A percentile compares a stretch with the other conserved stretches of the same genome.
Conservation (phyloP, 1,140 invertebrate genomes). For the Mylabris phalerata region DNA sequence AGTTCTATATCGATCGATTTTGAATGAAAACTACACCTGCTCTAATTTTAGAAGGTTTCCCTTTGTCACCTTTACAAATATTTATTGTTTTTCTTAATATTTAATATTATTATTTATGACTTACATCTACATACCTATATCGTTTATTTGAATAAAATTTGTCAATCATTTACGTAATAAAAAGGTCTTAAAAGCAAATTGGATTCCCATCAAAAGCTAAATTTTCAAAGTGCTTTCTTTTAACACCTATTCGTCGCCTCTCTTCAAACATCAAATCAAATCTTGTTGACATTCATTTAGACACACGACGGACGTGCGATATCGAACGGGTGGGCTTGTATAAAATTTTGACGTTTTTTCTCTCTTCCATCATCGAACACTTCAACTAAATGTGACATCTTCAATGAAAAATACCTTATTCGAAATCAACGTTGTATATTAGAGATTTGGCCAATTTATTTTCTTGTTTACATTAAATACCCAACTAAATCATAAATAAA, state of each 20-base stretch:
- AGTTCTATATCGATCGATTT: constrained; percentile 12
- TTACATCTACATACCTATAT: not conserved
- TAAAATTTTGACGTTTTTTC: too few species aligned
- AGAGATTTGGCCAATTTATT: too few species aligned
- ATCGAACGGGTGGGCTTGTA: too few species aligned
- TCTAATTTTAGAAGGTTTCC: constrained; percentile 9
- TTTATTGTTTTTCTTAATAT: too few species aligned
- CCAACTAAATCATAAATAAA: too few species aligned
- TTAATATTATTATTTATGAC: not conserved
- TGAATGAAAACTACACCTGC: constrained; percentile 18
- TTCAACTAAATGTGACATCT: too few species aligned
- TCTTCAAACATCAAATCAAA: constrained; percentile 11
- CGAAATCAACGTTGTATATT: too few species aligned
- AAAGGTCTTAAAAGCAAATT: constrained; percentile 8
- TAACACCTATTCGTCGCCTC: constrained; percentile 10
- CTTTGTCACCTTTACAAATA: not conserved
- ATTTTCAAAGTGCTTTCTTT: constrained; percentile 17
- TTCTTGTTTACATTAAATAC: too few species aligned
- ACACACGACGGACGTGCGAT: too few species aligned
- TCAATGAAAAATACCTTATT: too few species aligned
- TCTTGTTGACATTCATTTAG: constrained; percentile 2
- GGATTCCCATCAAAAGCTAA: constrained; percentile 13
- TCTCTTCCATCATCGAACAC: too few species aligned
- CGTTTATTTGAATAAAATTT: not conserved
- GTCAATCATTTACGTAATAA: not conserved